Conservation (phyloP, 2,113 vertebrate genomes). For the Regulus satrapa region DNA sequence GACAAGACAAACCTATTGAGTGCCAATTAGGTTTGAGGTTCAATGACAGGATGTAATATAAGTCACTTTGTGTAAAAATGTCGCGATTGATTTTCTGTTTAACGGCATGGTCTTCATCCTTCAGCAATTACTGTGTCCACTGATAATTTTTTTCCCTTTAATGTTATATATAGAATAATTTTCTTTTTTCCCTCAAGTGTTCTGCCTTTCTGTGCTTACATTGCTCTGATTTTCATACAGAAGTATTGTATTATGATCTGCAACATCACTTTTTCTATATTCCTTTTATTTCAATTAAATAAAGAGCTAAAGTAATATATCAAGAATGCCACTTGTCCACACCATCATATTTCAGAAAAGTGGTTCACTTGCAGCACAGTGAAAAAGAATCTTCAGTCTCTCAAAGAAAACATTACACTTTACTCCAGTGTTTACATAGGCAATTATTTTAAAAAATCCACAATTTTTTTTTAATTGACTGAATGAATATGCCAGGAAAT, state of each 20-base stretch:
- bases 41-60: not conserved
- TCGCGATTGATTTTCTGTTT: conserved; percentile 34
- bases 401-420: not conserved
- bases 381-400: not conserved
- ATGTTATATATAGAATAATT: not conserved
- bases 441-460: not conserved
- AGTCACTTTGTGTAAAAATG: conserved; percentile 18
- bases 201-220: not conserved
- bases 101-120: not conserved
- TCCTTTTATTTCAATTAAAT: not conserved
- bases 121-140: not conserved
- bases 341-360: not conserved
- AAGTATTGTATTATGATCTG: not conserved
- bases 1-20: not conserved
- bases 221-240: not conserved
- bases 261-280: not conserved
- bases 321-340: not conserved
- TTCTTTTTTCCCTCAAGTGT: accelerated
- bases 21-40: not conserved
- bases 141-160: not conserved
- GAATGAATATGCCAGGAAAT: not conserved
- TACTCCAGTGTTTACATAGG: not conserved
- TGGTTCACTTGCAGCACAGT: not conserved
- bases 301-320: not conserved
- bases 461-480: not conserved